Base-by-base conservation (phyloP, 2,113 vertebrate species). In the Cranoglanis bouderius region DNA sequence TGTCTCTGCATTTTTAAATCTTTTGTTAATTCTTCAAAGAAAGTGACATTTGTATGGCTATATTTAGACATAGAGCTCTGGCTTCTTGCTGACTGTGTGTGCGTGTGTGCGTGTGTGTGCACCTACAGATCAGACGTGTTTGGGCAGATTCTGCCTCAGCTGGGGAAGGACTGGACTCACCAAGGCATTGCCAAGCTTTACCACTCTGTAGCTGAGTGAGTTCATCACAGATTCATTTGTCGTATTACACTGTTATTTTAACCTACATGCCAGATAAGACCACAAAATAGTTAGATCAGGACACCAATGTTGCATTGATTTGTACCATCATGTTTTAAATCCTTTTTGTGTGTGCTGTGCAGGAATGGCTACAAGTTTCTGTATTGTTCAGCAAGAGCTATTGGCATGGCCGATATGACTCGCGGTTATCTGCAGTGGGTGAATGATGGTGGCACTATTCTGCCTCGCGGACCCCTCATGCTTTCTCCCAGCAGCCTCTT, bases 111-210 rank as follows among this genome's bases (percentile, higher is more conserved):
- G 29, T 86, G 70, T 85, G 29, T 90, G 4, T 75, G 86, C 70
- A 92, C 14, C 92, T 90, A 32, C 85, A 99, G 98, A 94, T 99
- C 98, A 46, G 98, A 99, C 93, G 98, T 98, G 88, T 95, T 99
- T 93, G 98, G 98, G 26, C 98, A 99, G 92, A 99, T 99, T 88
- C 95, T 99, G 80, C 98, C 98, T n/a, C 98, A 99, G 90, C 92
- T 99, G 93, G 98, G 98, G 88, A 99, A 99, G 92, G 98, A 99
- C 94, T 99, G 98, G 98, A 99, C 98, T 59, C 98, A 99, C 90
- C 97, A 99, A 93, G 98, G 98, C 51, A 99, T 99, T 83, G 98
- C 98, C 61, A 98, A 98, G 93, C 98, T 99, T 9, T 99, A 99
- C 93, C 98, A 99, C 93, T 97, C 97, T 88, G 98, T 99, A 91